Evolutionary conservation across 1,140 invertebrate species (phyloP), one percentile per base, ranked within the genome.

Genomic region (Papilio machaon): DNA sequence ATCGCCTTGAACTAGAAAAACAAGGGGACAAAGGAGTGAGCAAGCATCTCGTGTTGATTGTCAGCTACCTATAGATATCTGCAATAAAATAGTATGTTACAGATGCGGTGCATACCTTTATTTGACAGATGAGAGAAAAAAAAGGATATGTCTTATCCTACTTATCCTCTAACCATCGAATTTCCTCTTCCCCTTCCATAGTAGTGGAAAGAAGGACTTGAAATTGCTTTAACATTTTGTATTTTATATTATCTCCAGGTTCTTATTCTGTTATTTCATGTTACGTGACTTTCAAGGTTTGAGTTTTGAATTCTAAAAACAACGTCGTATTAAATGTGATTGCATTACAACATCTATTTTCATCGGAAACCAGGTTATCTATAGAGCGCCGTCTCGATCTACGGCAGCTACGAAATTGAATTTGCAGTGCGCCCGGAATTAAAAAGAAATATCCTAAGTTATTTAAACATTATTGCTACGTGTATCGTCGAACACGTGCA

Each of bases 281-380:
- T 35, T 35, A 30, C 60, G 60, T 23, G 58, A 64, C n/a, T 67
- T 67, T 67, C 60, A 35, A 60, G 54, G 8, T 9, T 67, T 13
- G 23, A 13, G 23, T 67, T 67, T 67, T 30, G 35, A 67, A 67
- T 67, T 67, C 60, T 67, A 67, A 35, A 67, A 67, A 67, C 60
- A 23, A 30, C 23, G 35, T 30, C 60, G 60, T 30, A 67, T 67
- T 67, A 67, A 67, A 67, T 67, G 60, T 35, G 23, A 67, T 67
- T 67, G 60, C 60, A 67, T 67, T 67, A 67, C 60, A 67, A 58
- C 54, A 58, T 67, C 60, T 67, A 67, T 67, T 67, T 67, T 67
- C 60, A 67, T 67, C 60, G 19, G 60, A 67, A 67, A 67, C 60
- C 60, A 67, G 19, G 58, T 64, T 64, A 67, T 30, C 19, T 67